Conservation (phyloP, 2,797 vertebrate species). For the Fratercula arctica region DNA sequence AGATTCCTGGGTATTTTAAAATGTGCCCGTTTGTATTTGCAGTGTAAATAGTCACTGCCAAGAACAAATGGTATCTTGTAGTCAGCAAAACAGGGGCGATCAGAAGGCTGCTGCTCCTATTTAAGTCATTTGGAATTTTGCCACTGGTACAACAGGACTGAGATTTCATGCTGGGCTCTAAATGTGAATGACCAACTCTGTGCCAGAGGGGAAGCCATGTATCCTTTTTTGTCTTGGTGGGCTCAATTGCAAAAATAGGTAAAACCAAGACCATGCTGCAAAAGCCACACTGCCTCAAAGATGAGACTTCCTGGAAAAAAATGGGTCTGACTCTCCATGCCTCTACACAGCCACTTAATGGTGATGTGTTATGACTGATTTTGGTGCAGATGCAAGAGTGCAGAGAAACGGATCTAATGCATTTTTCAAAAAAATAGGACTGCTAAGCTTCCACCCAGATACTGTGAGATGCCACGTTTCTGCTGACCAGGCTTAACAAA, state of each 20-base stretch:
- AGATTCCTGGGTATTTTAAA: not conserved
- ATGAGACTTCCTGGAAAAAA: not conserved
- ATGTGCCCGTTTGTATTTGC: not conserved
- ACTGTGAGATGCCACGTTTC: not conserved
- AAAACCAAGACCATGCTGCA: not conserved
- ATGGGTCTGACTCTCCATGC: not conserved
- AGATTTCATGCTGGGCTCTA: constrained; percentile 15
- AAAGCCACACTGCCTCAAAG: not conserved
- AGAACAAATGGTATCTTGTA: constrained; percentile 10
- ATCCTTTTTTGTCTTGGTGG: not conserved
- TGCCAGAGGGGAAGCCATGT: not conserved
- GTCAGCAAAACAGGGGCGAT: not conserved
- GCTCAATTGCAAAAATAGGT: not conserved
- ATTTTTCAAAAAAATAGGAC: not conserved
- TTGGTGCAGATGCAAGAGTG: not conserved
- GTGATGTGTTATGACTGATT: not conserved
- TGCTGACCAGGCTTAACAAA: constrained; percentile 9
- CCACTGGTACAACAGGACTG: not conserved
- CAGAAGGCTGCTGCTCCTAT: constrained; percentile 16
- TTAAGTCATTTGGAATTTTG: constrained; percentile 8
- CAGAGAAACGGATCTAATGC: not conserved
- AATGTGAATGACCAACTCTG: not conserved
- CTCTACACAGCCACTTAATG: not conserved
- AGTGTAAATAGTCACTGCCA: not conserved
- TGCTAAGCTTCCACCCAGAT: not conserved